Evolutionary conservation across 30 jellyfish, hydroid and myxozoan species (phyloP), one percentile per base, ranked within the genome.

Genomic region (Turritopsis dohrnii): DNA sequence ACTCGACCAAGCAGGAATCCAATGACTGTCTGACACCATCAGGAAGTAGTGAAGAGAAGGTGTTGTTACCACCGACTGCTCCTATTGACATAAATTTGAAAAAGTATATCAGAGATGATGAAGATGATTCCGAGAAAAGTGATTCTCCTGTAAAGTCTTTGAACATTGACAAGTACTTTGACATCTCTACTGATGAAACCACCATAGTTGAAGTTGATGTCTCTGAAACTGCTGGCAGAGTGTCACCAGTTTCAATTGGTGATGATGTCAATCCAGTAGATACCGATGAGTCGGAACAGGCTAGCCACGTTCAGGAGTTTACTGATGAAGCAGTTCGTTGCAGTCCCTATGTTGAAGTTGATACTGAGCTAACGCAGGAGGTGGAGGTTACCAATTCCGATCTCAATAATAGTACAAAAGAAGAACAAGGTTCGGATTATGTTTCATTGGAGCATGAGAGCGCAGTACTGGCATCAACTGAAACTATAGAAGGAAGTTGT

Each of bases 331-430:
- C 66, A 19, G 23, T 66, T 77, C 85, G 85, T 26, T 60, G 71
- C n/a, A 77, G 85, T 77, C 85, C 85, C 17, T 80, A 80, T 65
- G 87, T 80, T 18, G 87, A 80, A 41, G 52, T 53, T 21, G 87
- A 80, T 19, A 23, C 52, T 53, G 87, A 80, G 84, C n/a, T 74
- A 0, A 8, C 27, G 13, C 83, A 74, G n/a, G 83, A 74, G 4
- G 25, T 27, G 13, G 83, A 74, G 66, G 9, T 41, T n/a, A 74
- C 54, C 41, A 29, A 9, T 22, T 9, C 28, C 0, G 17, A 74
- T 17, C 25, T 7, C 9, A 18, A 74, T 22, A 41, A 16, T 22
- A 74, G 28, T 22, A 74, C 24, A 8, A 27, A 26, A 1, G 83
- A 74, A 26, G 66, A 74, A 21, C 28, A 27, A n/a, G 77, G 77